Evolutionary conservation across 2,113 vertebrate species (phyloP).

Genomic region (Eulemur rufifrons): DNA sequence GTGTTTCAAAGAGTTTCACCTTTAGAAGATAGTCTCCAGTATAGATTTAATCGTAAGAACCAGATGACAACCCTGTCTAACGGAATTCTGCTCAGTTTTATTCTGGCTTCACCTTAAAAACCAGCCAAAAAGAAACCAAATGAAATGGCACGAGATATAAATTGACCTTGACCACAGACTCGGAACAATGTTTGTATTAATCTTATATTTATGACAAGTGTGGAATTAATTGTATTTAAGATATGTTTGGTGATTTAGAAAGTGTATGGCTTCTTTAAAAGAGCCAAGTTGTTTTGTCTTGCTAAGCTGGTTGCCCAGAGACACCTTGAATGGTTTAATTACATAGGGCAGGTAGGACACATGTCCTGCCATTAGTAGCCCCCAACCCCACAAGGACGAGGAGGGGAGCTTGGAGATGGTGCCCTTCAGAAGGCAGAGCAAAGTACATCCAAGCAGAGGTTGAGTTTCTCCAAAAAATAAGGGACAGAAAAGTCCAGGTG

Average conservation of each 20-base stretch:
- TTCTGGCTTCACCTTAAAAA: background rate
- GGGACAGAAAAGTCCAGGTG: accelerated
- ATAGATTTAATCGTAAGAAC: background rate
- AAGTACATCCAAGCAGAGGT: background rate
- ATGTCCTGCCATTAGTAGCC: background rate
- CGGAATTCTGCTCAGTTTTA: background rate
- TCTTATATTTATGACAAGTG: background rate
- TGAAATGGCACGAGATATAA: background rate
- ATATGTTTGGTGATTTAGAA: background rate
- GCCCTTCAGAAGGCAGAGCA: background rate
- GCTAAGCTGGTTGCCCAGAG: background rate
- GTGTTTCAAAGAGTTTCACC: background rate
- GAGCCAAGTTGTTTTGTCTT: background rate
- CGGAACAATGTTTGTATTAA: background rate
- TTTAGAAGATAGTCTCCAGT: background rate
- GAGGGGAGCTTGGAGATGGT: background rate
- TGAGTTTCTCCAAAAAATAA: background rate
- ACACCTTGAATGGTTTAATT: background rate
- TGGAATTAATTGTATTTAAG: background rate
- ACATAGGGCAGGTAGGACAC: background rate
- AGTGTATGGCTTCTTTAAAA: background rate
- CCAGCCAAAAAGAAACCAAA: background rate
- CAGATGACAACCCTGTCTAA: background rate
- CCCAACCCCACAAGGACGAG: background rate
- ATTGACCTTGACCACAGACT: background rate